These are phyloP conservation scores for Homarus americanus DNA, from an alignment of 1,140 invertebrate genomes.

Conservation along the genomic window DNA sequence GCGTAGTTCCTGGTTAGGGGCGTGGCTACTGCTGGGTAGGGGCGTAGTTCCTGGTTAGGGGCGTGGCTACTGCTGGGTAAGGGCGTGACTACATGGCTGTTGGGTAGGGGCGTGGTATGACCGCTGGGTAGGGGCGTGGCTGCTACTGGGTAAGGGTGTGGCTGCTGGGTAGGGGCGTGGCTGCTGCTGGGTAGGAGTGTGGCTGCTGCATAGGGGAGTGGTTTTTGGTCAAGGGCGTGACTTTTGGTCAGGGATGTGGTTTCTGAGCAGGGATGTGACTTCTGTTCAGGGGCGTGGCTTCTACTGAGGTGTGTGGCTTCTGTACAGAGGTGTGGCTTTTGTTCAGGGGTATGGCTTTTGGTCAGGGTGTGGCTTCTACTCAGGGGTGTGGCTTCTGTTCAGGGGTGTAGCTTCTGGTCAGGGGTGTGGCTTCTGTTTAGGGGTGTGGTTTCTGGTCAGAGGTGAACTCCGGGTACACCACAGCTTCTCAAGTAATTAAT, in stretches of 20 bases:
- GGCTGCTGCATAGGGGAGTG: neutral
- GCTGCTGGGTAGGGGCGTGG: no score
- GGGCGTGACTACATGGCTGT: no score
- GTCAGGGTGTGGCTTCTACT: neutral
- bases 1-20: neutral
- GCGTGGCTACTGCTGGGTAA: neutral
- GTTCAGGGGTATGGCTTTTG: neutral
- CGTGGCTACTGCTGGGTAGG: neutral
- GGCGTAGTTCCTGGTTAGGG: neutral
- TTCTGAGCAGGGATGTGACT: neutral
- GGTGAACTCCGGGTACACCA: no score
- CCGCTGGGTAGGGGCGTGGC: no score
- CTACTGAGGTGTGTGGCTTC: neutral
- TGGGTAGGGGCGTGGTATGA: no score
- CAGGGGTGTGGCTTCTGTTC: no score
- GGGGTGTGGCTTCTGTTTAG: no score
- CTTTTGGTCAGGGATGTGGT: neutral
- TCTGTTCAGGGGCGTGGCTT: neutral
- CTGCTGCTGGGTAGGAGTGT: neutral
- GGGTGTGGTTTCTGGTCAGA: no score
- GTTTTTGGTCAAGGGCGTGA: neutral
- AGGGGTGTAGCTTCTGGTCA: no score
- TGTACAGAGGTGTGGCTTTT: neutral
- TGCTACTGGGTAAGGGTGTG: no score
- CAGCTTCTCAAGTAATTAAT: no score